Evolutionary conservation across 2,797 vertebrate genomes (phyloP).

Genomic region (Vultur gryphus): DNA sequence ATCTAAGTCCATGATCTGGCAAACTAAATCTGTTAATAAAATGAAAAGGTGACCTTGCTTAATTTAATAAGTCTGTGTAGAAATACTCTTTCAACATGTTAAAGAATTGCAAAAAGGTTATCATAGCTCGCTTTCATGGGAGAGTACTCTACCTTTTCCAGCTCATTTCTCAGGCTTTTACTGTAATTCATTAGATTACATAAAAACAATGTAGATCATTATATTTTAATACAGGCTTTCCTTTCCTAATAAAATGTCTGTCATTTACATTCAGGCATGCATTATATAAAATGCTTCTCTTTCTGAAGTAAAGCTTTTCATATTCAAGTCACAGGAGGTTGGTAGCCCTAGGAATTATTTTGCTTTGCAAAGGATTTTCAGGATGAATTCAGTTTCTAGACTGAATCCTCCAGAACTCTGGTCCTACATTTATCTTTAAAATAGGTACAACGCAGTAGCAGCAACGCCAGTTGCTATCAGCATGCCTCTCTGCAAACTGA

Average conservation of each 20-base stretch:
- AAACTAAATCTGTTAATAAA: conserved; percentile 74
- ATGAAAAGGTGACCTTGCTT: conserved; percentile 78
- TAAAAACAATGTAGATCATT: conserved; percentile 60
- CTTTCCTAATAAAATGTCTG: conserved; percentile 46
- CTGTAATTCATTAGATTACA: conserved; percentile 49
- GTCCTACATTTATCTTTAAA: neutral
- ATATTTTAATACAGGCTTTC: conserved; percentile 53
- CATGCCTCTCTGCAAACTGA: neutral
- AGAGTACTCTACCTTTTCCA: conserved; percentile 57
- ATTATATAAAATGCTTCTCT: neutral
- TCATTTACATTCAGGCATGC: conserved; percentile 36
- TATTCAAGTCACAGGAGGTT: neutral
- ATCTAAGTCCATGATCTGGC: conserved; percentile 68
- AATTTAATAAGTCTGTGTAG: conserved; percentile 75
- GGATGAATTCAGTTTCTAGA: neutral
- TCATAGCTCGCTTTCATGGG: conserved; percentile 51
- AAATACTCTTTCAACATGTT: conserved; percentile 76
- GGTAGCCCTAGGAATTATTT: neutral
- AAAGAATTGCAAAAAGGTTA: conserved; percentile 76
- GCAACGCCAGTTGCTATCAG: neutral
- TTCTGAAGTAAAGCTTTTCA: neutral
- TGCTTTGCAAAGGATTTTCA: neutral
- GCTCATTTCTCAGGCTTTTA: conserved; percentile 59
- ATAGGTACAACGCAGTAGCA: neutral
- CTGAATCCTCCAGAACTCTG: neutral